Evolutionary conservation across 2,113 vertebrate species (phyloP), one percentile per base, ranked within the genome.

Genomic region (Serilophus lunatus): DNA sequence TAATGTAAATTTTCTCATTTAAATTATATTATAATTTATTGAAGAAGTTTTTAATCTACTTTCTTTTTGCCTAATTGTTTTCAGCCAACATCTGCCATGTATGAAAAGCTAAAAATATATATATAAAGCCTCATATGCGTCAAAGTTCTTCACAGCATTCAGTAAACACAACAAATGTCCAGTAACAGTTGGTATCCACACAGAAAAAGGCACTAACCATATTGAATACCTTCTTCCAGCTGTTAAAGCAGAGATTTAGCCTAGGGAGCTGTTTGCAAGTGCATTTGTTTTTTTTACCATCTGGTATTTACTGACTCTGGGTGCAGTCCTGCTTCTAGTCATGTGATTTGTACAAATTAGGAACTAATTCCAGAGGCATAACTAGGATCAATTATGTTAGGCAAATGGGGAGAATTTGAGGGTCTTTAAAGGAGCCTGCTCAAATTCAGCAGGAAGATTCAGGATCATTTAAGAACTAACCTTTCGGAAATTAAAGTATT

Each of bases 301-400:
- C 94, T 96, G 92, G 24, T 92, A 92, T 97, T 96, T 95, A 92
- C 90, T 86, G 71, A 77, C n/a, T 89, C 33, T 69, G n/a, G 36
- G 75, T 92, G 50, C 57, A 90, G 22, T n/a, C 20, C n/a, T 74
- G 56, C 36, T 88, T 82, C n/a, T n/a, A 77, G 68, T 88, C 85
- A 83, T 66, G 44, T 63, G 45, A 86, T 65, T 91, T 24, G 3
- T 93, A 65, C 61, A 80, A 79, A 79, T 74, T 8, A 79, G 33
- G 36, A 92, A 72, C 18, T 49, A 79, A 79, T 40, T 86, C 57
- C 70, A 63, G 47, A 79, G 29, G 54, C 42, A 70, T 74, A 64
- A 14, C 38, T 75, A 35, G 36, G 22, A 75, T 69, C 72, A 79
- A 19, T 69, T 44, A n/a, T 65, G 10, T 56, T 44, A 45, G 28